Conservation (phyloP, 2,797 vertebrate species). For the Nannoperca australis region DNA sequence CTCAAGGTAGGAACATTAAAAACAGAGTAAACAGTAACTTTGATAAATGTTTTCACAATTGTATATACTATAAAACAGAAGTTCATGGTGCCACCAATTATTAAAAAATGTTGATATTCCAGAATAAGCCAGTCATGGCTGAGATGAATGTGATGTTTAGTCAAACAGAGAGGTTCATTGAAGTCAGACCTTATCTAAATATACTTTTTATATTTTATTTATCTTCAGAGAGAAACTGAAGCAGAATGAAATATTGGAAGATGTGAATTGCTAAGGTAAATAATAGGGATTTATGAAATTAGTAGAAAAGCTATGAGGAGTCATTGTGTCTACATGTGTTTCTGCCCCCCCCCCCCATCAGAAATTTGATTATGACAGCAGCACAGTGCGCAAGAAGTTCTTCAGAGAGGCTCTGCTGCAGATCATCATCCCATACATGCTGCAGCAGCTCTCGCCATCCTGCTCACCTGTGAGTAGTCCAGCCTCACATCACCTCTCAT, state of each 20-base stretch:
- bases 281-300: neutral
- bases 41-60: neutral
- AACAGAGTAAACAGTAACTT: neutral
- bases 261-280: neutral
- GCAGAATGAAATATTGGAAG: neutral
- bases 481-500: neutral
- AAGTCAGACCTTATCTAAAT: neutral
- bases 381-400: conserved; percentile 96
- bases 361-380: conserved; percentile 99
- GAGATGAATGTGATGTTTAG: neutral
- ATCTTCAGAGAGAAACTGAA: neutral
- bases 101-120: no score
- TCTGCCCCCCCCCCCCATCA: conserved; percentile 61
- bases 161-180: neutral
- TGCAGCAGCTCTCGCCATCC: conserved; percentile 91
- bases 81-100: neutral
- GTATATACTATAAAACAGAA: neutral
- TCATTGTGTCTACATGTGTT: neutral
- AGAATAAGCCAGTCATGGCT: neutral
- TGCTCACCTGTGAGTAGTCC: conserved; percentile 88
- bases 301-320: neutral
- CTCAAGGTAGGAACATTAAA: conserved; percentile 88
- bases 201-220: neutral
- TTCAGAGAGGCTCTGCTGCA: conserved; percentile 97
- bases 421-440: conserved; percentile 96